A percentile compares a stretch with the other conserved stretches of the same genome.
phyloP scores from a whole-genome alignment of 2,113 vertebrate genomes.

The Jacana jacana region DNA sequence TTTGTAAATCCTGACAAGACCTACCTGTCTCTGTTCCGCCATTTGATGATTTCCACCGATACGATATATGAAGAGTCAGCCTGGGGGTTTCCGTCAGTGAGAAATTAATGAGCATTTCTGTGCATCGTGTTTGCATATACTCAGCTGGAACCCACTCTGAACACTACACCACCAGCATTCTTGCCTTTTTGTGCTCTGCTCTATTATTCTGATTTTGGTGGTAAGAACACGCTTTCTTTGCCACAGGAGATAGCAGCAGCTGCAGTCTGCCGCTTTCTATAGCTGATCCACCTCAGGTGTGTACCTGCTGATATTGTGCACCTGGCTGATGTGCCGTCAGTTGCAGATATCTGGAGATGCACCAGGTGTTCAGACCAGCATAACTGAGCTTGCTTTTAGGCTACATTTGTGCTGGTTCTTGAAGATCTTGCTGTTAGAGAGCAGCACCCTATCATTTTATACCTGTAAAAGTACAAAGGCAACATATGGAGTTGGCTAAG shows the following conservation, averaged over 20 bases:
- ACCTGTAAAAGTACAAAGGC: neutral
- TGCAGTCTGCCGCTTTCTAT: neutral
- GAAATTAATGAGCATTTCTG: conserved; percentile 1
- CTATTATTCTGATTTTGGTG: neutral
- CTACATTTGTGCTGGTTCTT: neutral
- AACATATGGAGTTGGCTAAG: neutral
- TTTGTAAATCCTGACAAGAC: conserved; percentile 38
- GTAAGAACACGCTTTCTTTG: neutral
- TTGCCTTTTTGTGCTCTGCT: neutral
- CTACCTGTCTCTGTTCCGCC: neutral
- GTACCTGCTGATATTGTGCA: neutral
- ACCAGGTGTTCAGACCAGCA: neutral
- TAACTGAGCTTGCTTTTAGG: neutral
- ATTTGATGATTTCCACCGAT: neutral
- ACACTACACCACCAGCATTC: neutral
- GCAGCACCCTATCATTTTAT: neutral
- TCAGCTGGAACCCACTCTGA: neutral
- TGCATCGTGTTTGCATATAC: neutral
- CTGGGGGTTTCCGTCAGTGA: neutral
- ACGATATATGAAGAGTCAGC: conserved; percentile 19
- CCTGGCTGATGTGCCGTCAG: neutral
- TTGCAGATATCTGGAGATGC: neutral
- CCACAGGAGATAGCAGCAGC: neutral
- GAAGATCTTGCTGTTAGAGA: neutral
- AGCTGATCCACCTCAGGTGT: neutral